These are phyloP conservation scores for Amblyteles armatorius DNA, from an alignment of 2,888 invertebrate species.

Conservation along the genomic window DNA sequence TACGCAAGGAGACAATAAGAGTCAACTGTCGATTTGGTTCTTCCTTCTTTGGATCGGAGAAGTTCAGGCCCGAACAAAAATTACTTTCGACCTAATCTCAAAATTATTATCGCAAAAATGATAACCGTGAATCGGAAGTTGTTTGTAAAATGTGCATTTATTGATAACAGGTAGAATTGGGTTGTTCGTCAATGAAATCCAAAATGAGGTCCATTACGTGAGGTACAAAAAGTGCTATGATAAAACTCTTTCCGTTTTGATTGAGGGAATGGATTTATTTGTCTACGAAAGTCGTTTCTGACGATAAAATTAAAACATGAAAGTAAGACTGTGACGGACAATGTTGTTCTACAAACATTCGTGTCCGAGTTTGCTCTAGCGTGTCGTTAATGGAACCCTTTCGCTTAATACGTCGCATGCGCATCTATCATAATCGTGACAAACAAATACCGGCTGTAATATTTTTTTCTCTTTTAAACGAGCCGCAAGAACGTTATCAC, in stretches of 20 bases:
- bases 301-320: conserved; percentile 11
- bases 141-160: too few relatives aligned
- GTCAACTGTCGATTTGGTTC: not conserved
- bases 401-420: conserved; percentile 40
- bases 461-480: conserved; percentile 6
- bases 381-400: conserved; percentile 41
- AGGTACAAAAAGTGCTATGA: not conserved
- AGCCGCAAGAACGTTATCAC: conserved; percentile 25
- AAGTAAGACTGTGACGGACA: not conserved
- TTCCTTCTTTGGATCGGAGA: not conserved
- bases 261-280: not conserved
- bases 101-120: too few relatives aligned
- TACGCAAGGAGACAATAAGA: not conserved
- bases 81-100: too few relatives aligned
- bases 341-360: not conserved
- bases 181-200: not conserved
- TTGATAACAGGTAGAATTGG: too few relatives aligned
- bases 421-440: conserved; percentile 49
- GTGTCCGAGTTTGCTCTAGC: conserved; percentile 32
- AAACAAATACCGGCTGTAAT: conserved; percentile 34
- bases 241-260: not conserved
- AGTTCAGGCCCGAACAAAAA: too few relatives aligned
- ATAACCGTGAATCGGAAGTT: too few relatives aligned
- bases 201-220: too few relatives aligned
- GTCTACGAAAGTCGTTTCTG: not conserved